A percentile compares a stretch with the other conserved stretches of the same genome.
Conservation (phyloP, 30 jellyfish, hydroid and myxozoan genomes). For the Hydractinia symbiolongicarpus region DNA sequence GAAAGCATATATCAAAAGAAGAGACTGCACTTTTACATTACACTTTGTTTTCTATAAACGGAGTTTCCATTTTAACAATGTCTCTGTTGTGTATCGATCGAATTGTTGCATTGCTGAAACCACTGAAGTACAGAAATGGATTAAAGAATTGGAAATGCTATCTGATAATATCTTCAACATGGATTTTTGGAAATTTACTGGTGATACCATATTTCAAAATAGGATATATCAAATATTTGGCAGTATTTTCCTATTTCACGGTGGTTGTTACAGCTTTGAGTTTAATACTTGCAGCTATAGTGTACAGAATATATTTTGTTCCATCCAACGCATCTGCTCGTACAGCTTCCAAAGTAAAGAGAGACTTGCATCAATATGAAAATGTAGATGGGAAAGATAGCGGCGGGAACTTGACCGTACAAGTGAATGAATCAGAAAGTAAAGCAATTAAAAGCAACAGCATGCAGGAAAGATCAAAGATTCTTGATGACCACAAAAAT, state of each 20-base stretch:
- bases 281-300: conserved; percentile 1
- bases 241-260: conserved; percentile 6
- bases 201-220: conserved; percentile 8
- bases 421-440: no score
- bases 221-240: conserved; percentile 19
- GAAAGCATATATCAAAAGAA: background rate
- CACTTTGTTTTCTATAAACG: conserved; percentile 12
- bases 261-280: conserved; percentile 9
- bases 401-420: no score
- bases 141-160: background rate
- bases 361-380: background rate
- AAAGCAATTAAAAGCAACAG: no score
- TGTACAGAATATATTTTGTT: conserved; percentile 5
- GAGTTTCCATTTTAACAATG: conserved; percentile 25
- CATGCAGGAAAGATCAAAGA: background rate
- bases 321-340: background rate
- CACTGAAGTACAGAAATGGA: background rate
- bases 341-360: background rate
- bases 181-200: background rate
- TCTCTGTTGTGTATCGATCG: conserved; percentile 31
- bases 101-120: conserved; percentile 13
- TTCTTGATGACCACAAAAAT: background rate
- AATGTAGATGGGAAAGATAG: background rate
- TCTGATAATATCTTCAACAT: background rate
- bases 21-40: conserved; percentile 5